Evolutionary conservation across 1,140 invertebrate genomes (phyloP).

Genomic region (Pteromalus puparum): DNA sequence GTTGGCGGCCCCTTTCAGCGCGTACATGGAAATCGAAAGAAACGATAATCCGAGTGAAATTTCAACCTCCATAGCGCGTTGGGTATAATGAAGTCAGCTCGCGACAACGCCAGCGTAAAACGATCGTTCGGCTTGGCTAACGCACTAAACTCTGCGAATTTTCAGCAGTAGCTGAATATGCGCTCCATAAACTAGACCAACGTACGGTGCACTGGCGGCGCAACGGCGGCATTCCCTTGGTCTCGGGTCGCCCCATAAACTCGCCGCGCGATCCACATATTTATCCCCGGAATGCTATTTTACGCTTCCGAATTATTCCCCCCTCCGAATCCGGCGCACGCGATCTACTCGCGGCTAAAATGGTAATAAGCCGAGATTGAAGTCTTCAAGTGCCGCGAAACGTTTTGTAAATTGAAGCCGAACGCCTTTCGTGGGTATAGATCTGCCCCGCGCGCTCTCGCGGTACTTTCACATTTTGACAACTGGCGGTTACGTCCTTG

Average conservation of each 20-base stretch:
- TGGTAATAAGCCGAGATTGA: constrained; percentile 47
- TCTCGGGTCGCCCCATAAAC: constrained; percentile 23
- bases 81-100: background rate
- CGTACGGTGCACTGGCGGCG: too few species aligned
- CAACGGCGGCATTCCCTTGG: background rate
- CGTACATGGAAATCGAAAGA: background rate
- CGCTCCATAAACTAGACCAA: constrained; percentile 35
- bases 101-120: background rate
- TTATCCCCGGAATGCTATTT: constrained; percentile 44
- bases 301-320: constrained; percentile 40
- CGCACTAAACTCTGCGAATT: background rate
- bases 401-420: constrained; percentile 50
- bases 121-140: background rate
- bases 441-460: too few species aligned
- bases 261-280: constrained; percentile 33
- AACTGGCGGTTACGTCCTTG: constrained; percentile 65
- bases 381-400: constrained; percentile 35
- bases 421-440: constrained; percentile 19
- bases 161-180: background rate
- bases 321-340: background rate
- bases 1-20: background rate
- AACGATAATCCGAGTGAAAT: background rate
- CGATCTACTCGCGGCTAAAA: constrained; percentile 15
- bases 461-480: constrained; percentile 65
- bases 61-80: too few species aligned